Percentiles rank a stretch among this genome's conserved stretches.
Evolutionary conservation across 2,113 vertebrate genomes (phyloP).

Genomic region (Muntiacus muntjak): DNA sequence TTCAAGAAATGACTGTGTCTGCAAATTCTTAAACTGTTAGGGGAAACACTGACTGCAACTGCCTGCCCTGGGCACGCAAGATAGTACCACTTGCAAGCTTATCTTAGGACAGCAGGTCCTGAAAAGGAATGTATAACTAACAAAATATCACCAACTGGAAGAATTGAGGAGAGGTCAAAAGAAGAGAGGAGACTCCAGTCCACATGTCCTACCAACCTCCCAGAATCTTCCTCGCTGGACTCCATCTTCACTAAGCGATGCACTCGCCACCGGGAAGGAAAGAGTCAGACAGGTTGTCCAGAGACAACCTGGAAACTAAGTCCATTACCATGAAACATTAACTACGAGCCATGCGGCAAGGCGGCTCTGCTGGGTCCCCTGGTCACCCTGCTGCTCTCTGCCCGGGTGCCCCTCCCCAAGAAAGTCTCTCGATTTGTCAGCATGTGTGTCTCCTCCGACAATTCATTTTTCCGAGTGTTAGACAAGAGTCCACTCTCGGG

Average conservation of each 20-base stretch:
- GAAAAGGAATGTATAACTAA: neutral
- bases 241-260: neutral
- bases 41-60: neutral
- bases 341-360: neutral
- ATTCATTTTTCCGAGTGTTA: neutral
- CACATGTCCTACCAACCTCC: neutral
- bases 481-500: neutral
- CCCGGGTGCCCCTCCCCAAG: neutral
- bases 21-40: neutral
- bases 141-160: neutral
- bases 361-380: neutral
- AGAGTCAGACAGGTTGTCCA: neutral
- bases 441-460: neutral
- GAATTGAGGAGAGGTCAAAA: neutral
- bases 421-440: neutral
- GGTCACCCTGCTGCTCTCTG: neutral
- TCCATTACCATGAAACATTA: neutral
- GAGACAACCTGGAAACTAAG: neutral
- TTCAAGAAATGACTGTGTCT: neutral
- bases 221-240: neutral
- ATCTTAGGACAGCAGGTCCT: neutral
- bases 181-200: neutral
- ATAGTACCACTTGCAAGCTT: neutral
- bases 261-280: neutral
- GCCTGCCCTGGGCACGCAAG: neutral